Base-by-base conservation (phyloP, 2,113 vertebrate genomes). In the Guaruba guarouba region DNA sequence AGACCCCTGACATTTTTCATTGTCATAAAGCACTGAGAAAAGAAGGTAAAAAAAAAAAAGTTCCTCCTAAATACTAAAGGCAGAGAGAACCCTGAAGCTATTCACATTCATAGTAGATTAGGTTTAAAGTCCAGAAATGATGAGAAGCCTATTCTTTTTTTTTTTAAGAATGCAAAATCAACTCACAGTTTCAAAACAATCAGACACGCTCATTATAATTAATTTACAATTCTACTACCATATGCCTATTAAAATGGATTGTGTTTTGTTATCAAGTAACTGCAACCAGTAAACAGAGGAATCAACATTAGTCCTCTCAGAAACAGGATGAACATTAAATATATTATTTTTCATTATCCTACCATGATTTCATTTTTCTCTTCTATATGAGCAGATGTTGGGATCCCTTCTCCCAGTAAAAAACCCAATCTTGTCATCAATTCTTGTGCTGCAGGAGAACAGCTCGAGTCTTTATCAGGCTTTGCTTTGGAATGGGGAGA, bases 391-490 rank as follows among this genome's bases (percentile, higher is more conserved):
- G 98, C 98, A 81, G 99, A 97, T 91, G 98, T 97, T 87, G 99
- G 99, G 98, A 99, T 99, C 90, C 99, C 99, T 99, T 99, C 99
- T 97, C 99, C 99, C 97, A 99, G 98, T 96, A 99, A 98, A 98
- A 99, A 99, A 71, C 99, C 99, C 98, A 99, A 94, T 96, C 99
- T 99, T 97, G 99, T 99, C 99, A 99, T 99, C 98, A 99, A 96
- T 98, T 99, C 99, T 97, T 99, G 99, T 97, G 99, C 99, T 97
- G 99, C 99, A 86, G 99, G 99, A 54, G 99, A 99, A 98, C 99
- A 98, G 98, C 98, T 98, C 17, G 98, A 97, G 95, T 99, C 99
- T 97, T 98, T 98, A 95, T 98, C 98, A 24, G 98, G 94, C 92
- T 98, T 99, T 96, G 98, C 98, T 98, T 99, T 99, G 98, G 91